Evolutionary conservation across 2,888 invertebrate species (phyloP).

Genomic region (Eutolmus rufibarbis): DNA sequence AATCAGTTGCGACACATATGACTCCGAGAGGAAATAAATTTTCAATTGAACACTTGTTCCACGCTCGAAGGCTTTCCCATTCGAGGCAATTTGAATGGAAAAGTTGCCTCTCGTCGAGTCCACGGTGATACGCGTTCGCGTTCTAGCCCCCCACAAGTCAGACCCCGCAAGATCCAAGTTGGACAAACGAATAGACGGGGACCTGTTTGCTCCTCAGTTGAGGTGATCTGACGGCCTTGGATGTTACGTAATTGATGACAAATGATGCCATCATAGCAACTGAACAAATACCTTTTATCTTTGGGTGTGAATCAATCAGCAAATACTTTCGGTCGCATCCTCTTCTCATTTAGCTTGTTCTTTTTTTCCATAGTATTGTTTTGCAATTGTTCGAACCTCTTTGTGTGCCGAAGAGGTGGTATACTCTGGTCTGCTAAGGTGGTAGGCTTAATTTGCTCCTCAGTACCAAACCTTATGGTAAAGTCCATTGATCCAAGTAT

Average conservation of each 20-base stretch:
- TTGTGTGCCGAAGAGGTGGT: not conserved
- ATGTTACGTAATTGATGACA: constrained; percentile 38
- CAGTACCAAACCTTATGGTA: not conserved
- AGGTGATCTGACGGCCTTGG: constrained; percentile 34
- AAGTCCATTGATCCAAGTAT: constrained; percentile 24
- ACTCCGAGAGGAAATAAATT: constrained; percentile 33
- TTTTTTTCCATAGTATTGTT: not conserved
- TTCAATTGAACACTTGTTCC: constrained; percentile 38
- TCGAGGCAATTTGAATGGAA: constrained; percentile 36
- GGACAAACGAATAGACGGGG: not conserved
- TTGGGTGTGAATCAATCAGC: constrained; percentile 29
- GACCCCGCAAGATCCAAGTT: not conserved
- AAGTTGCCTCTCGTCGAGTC: not conserved
- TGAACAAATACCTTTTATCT: constrained; percentile 32
- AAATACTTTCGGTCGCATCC: constrained; percentile 1
- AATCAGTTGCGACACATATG: not conserved
- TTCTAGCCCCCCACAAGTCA: not conserved
- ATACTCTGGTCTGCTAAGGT: not conserved
- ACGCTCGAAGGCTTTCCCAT: constrained; percentile 32
- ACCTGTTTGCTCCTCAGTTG: constrained; percentile 28
- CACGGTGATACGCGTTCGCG: not conserved
- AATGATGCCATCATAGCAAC: constrained; percentile 40
- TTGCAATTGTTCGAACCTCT: not conserved
- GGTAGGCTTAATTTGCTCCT: not conserved
- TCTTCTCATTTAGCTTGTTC: not conserved